Evolutionary conservation across 2,797 vertebrate genomes (phyloP).

Genomic region (Muscicapa comitata): DNA sequence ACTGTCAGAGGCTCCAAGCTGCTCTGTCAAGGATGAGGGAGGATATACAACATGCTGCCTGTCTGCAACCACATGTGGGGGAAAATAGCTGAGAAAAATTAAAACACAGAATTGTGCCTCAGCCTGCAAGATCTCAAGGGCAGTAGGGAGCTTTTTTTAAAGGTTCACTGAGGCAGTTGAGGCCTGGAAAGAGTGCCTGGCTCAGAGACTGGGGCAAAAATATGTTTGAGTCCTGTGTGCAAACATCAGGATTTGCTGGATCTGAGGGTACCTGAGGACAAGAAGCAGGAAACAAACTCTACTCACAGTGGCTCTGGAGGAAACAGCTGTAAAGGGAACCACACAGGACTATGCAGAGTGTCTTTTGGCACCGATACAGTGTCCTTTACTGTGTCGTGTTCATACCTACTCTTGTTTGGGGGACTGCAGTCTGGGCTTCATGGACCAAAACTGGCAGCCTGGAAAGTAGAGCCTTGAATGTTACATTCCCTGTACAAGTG

Average conservation of each 20-base stretch:
- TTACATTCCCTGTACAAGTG: neutral
- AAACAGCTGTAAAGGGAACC: neutral
- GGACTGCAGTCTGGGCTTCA: neutral
- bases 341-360: neutral
- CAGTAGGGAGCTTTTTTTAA: neutral
- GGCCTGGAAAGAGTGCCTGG: neutral
- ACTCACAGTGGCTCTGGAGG: neutral
- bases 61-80: fast-evolving
- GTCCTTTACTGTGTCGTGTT: fast-evolving
- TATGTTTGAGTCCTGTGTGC: neutral
- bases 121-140: neutral
- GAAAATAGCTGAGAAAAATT: neutral
- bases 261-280: neutral
- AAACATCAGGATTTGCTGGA: neutral
- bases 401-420: neutral
- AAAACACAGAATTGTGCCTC: neutral
- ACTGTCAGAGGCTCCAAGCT: neutral
- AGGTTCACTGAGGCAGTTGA: neutral
- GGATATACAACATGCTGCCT: neutral
- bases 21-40: neutral
- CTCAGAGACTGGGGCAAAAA: neutral
- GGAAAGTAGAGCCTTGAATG: neutral
- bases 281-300: neutral
- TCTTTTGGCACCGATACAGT: neutral
- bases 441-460: fast-evolving